Base-by-base conservation (phyloP, 2,888 invertebrate species). In the Zaprionus lineosus region DNA sequence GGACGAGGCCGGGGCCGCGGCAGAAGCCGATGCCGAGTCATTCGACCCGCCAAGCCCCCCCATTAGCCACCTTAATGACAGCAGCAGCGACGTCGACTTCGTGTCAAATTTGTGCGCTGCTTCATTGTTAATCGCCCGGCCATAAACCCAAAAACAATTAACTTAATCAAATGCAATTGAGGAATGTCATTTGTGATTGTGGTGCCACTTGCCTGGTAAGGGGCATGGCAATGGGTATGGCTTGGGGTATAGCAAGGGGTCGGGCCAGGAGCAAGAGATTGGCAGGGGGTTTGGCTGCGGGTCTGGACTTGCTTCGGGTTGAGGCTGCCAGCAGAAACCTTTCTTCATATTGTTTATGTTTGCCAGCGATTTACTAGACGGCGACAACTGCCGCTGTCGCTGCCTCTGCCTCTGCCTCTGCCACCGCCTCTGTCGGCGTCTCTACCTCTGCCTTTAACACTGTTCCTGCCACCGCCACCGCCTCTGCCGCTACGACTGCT, bases 181-280 rank as follows among this genome's bases (percentile, higher is more conserved):
- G 81, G 84, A 83, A 79, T 83, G 81, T 83, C 84, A 81, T 83
- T 81, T 81, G 65, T 81, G 81, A 79, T 79, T 79, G 79, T 65
- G 65, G 33, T 68, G 57, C 61, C 67, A 67, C 66, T 69, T 82
- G 62, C 52, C 64, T 50, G 51, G 34, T 14, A n/a, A n/a, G n/a
- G n/a, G n/a, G n/a, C n/a, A n/a, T n/a, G n/a, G n/a, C n/a, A n/a
- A n/a, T n/a, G n/a, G n/a, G n/a, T n/a, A n/a, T n/a, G n/a, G n/a
- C n/a, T n/a, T n/a, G n/a, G n/a, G n/a, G n/a, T n/a, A n/a, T n/a
- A n/a, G n/a, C n/a, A n/a, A n/a, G n/a, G n/a, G n/a, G n/a, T n/a
- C n/a, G n/a, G n/a, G n/a, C n/a, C n/a, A n/a, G n/a, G n/a, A n/a
- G n/a, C n/a, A n/a, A n/a, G n/a, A n/a, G n/a, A n/a, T n/a, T n/a